phyloP scores from a whole-genome alignment of 2,113 vertebrate genomes.

The Sisor rabdophorus region DNA sequence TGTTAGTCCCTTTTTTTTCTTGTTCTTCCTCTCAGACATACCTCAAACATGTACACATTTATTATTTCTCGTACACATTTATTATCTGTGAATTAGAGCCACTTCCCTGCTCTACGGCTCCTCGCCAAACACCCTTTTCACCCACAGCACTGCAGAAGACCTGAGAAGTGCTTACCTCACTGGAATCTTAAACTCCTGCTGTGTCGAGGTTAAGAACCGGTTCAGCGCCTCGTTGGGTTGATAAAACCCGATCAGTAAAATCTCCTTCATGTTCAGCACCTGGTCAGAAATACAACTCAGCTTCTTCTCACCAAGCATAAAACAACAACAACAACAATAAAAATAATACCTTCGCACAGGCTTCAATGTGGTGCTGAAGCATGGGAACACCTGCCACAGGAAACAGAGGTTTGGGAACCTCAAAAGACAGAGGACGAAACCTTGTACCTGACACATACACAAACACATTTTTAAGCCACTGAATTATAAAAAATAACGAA shows the following conservation, averaged over 20 bases:
- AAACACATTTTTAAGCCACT: neutral
- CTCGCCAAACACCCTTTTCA: neutral
- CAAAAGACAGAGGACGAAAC: conserved; percentile 93
- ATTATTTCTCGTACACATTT: too few relatives aligned
- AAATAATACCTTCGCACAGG: conserved; percentile 65
- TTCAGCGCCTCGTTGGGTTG: conserved; percentile 90
- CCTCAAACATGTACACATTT: too few relatives aligned
- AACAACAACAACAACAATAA: too few relatives aligned
- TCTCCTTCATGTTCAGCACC: conserved; percentile 93
- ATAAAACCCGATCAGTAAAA: conserved; percentile 94
- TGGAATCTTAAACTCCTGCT: conserved; percentile 91
- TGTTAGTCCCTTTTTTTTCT: too few relatives aligned
- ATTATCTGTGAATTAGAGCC: too few relatives aligned
- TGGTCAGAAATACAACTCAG: conserved; percentile 36
- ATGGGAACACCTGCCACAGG: conserved; percentile 96
- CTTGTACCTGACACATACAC: conserved; percentile 72
- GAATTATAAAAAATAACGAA: neutral
- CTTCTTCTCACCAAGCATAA: neutral
- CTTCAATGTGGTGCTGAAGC: conserved; percentile 95
- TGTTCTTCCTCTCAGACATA: too few relatives aligned
- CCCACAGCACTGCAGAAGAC: neutral
- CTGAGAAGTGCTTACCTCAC: conserved; percentile 71
- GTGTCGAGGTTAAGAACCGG: conserved; percentile 80
- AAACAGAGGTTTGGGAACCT: conserved; percentile 95
- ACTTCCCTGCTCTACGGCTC: too few relatives aligned